Percentiles rank a stretch among this genome's conserved stretches.
These are phyloP conservation scores for Thecocarcelia acutangulata DNA, from an alignment of 2,888 invertebrate species.

Conservation along the genomic window DNA sequence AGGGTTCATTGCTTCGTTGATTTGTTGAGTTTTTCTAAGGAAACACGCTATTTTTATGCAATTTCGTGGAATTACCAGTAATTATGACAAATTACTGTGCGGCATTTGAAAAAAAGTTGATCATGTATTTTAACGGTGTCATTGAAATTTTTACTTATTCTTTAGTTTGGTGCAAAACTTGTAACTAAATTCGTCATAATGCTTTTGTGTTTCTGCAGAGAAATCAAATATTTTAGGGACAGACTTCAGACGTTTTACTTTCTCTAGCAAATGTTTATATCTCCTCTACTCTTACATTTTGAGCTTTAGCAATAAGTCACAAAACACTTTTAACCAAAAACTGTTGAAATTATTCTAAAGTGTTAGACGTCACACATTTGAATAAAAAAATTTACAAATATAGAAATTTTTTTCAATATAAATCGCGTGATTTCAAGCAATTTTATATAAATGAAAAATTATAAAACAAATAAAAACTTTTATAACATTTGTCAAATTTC, in stretches of 20 bases:
- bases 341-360: slow-evolving; percentile 47
- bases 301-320: too few species aligned
- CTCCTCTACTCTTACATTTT: too few species aligned
- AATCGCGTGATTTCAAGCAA: slow-evolving; percentile 64
- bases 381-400: background rate
- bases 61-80: slow-evolving; percentile 55
- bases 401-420: slow-evolving; percentile 33
- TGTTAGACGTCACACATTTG: slow-evolving; percentile 31
- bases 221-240: too few species aligned
- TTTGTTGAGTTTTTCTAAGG: slow-evolving; percentile 3
- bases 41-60: slow-evolving; percentile 65
- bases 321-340: slow-evolving; percentile 4
- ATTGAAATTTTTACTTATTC: slow-evolving; percentile 8
- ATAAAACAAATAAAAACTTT: slow-evolving; percentile 18
- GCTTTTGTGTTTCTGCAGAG: too few species aligned
- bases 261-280: too few species aligned
- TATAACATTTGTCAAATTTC: slow-evolving; percentile 54
- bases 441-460: slow-evolving; percentile 36
- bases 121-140: slow-evolving; percentile 55
- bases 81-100: slow-evolving; percentile 70
- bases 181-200: too few species aligned
- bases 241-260: too few species aligned
- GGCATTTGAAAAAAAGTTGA: slow-evolving; percentile 63
- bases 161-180: too few species aligned
- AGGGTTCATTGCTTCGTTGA: background rate